phyloP scores from a whole-genome alignment of 53 echinoderm and acorn worm species.

The Arbacia lixula region DNA sequence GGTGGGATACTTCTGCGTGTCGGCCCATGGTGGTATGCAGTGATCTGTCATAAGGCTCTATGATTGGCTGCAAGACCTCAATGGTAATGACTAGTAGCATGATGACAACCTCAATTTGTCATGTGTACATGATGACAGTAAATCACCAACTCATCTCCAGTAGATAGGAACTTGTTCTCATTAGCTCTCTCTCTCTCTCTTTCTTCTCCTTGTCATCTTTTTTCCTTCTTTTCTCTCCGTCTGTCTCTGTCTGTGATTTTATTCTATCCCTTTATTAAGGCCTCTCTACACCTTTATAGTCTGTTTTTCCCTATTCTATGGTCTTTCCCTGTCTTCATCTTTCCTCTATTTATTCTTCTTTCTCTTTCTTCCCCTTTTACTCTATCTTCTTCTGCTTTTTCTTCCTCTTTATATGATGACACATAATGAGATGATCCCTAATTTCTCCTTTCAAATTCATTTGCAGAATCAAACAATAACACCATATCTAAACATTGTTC shows the following conservation, averaged over 20 bases:
- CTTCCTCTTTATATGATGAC: no score
- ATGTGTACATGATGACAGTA: neutral
- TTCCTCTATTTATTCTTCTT: neutral
- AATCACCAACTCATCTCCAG: conserved; percentile 4
- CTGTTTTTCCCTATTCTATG: no score
- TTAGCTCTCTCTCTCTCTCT: neutral
- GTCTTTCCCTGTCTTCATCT: neutral
- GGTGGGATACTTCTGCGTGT: no score
- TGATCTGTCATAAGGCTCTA: no score
- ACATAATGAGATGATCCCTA: no score
- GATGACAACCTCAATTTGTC: conserved; percentile 42
- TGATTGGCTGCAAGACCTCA: conserved; percentile 39
- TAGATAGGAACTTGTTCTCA: conserved; percentile 23
- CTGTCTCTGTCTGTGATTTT: neutral
- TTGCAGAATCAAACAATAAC: no score
- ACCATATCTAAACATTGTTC: no score
- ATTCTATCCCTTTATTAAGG: neutral
- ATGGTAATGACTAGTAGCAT: conserved; percentile 35
- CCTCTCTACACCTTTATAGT: neutral
- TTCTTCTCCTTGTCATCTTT: neutral
- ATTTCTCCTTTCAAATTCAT: no score
- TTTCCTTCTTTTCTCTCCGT: neutral
- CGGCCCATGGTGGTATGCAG: no score
- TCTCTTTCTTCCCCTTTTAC: neutral
- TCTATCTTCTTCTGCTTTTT: neutral